Percentiles rank a stretch among this genome's conserved stretches.
These are phyloP conservation scores for Philopedon plagiatum DNA, from an alignment of 2,888 invertebrate species.

Conservation along the genomic window DNA sequence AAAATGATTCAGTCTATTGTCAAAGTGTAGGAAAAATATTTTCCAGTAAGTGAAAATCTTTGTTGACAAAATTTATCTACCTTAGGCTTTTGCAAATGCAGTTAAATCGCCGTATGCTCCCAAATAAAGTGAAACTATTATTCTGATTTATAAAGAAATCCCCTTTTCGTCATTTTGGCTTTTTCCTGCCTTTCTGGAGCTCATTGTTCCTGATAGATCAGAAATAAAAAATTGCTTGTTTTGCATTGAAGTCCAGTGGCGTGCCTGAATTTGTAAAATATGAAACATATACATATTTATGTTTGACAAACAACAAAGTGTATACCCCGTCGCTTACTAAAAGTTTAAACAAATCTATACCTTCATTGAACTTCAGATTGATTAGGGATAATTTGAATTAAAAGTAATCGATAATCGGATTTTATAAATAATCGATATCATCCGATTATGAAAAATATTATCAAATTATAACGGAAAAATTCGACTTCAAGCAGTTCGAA, in stretches of 20 bases:
- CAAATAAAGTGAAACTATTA: slow-evolving; percentile 31
- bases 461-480: too few species aligned
- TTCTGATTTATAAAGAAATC: slow-evolving; percentile 33
- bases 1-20: not conserved
- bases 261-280: not conserved
- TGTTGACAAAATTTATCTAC: slow-evolving; percentile 4
- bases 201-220: slow-evolving; percentile 25
- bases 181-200: slow-evolving; percentile 16
- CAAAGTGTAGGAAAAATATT: not conserved
- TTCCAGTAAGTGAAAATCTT: slow-evolving; percentile 2
- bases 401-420: too few species aligned
- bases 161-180: slow-evolving; percentile 31
- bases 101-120: slow-evolving; percentile 25
- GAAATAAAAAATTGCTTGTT: slow-evolving; percentile 8
- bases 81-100: slow-evolving; percentile 5
- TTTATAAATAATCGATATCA: too few species aligned
- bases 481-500: too few species aligned
- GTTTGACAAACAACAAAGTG: not conserved
- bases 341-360: too few species aligned
- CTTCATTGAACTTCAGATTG: too few species aligned
- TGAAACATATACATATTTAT: not conserved
- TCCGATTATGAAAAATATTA: too few species aligned
- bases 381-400: too few species aligned
- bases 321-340: too few species aligned
- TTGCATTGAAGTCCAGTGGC: slow-evolving; percentile 9